A percentile compares a stretch with the other conserved stretches of the same genome.
These are phyloP conservation scores for Hylia prasina DNA, from an alignment of 2,113 vertebrate genomes.

Conservation along the genomic window DNA sequence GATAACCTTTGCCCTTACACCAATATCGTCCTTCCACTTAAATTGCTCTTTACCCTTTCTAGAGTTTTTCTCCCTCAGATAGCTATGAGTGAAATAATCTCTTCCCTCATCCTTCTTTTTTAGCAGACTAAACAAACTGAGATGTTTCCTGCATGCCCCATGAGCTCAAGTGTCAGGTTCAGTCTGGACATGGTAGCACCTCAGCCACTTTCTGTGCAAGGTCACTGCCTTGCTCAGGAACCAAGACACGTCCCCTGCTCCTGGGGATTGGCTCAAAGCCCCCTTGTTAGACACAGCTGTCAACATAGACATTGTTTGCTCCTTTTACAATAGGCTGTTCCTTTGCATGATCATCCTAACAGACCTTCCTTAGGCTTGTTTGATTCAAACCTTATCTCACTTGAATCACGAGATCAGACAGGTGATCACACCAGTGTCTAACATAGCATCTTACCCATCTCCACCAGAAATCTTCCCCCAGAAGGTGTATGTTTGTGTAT, in stretches of 20 bases:
- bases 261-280: neutral
- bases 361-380: neutral
- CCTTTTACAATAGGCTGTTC: neutral
- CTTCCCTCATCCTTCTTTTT: neutral
- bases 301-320: fast-evolving
- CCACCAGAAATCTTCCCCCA: neutral
- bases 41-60: neutral
- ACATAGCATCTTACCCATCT: neutral
- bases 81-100: neutral
- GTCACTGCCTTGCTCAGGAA: neutral
- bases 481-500: neutral
- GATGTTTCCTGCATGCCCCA: neutral
- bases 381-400: neutral
- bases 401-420: neutral
- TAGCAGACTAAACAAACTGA: neutral
- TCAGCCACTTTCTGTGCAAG: neutral
- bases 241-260: fast-evolving
- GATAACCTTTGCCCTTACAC: neutral
- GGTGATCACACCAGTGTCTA: neutral
- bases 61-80: neutral
- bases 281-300: neutral
- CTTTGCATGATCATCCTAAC: neutral
- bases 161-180: fast-evolving
- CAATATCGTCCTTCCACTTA: neutral
- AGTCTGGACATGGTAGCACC: neutral